Percentiles rank a stretch among this genome's conserved stretches.
These are phyloP conservation scores for Sebastes hubbsi DNA, from an alignment of 2,797 vertebrate genomes.

Conservation along the genomic window DNA sequence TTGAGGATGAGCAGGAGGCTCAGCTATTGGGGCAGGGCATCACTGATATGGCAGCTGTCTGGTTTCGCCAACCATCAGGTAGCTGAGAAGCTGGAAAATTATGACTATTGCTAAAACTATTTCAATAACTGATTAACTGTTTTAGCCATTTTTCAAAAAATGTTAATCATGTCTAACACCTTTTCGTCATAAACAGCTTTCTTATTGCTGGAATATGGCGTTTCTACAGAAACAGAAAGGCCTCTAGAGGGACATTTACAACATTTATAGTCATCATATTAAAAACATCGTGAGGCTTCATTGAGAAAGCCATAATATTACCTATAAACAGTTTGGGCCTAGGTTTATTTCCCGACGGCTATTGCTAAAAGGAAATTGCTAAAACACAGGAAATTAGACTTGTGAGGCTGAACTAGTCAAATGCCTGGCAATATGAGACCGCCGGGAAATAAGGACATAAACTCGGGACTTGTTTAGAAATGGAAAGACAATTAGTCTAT, in stretches of 20 bases:
- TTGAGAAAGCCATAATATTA: not conserved
- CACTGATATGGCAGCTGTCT: not conserved
- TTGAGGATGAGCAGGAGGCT: not conserved
- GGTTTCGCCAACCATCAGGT: not conserved
- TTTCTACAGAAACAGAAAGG: not conserved
- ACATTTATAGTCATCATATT: not conserved
- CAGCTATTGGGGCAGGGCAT: not conserved
- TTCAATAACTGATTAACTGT: not conserved
- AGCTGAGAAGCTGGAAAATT: not conserved
- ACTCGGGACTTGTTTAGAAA: not conserved
- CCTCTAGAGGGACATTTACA: not conserved
- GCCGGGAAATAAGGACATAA: not conserved
- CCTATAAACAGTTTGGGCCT: not conserved
- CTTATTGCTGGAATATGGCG: not conserved
- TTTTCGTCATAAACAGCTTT: not conserved
- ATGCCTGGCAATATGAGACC: not conserved
- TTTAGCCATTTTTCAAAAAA: not conserved
- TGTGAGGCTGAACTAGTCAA: not conserved
- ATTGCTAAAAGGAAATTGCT: not conserved
- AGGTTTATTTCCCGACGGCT: not conserved
- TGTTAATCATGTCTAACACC: not conserved
- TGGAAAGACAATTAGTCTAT: not conserved
- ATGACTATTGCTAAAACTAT: not conserved
- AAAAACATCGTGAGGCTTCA: not conserved
- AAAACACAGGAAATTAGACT: constrained; percentile 28